A percentile compares a stretch with the other conserved stretches of the same genome.
Conservation (phyloP, 2,888 invertebrate species). For the Drosophila mettleri region DNA sequence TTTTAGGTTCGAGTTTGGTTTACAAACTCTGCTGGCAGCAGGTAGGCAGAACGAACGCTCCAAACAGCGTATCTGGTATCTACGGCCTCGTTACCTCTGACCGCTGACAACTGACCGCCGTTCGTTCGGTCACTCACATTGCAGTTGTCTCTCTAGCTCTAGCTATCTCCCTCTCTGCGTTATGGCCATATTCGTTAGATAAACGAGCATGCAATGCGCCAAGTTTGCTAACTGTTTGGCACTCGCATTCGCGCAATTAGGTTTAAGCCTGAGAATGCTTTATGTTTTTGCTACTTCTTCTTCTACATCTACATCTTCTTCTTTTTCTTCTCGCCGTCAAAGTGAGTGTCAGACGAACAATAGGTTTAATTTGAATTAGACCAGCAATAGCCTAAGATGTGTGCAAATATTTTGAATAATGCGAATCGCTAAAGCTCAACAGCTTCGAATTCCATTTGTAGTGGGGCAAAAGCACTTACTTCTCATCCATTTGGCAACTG, state of each 20-base stretch:
- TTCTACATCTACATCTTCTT: not conserved
- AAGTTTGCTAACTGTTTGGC: slow-evolving; percentile 40
- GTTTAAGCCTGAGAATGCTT: slow-evolving; percentile 10
- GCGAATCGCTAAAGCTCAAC: not conserved
- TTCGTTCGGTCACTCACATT: slow-evolving; percentile 42
- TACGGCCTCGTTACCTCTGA: slow-evolving; percentile 35
- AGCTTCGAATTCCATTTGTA: not conserved
- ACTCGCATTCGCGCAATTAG: slow-evolving; percentile 22
- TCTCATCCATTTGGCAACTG: not conserved
- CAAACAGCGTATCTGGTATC: slow-evolving; percentile 13
- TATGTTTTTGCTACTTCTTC: not conserved
- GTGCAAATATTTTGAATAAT: not conserved
- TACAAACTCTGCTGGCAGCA: slow-evolving; percentile 17
- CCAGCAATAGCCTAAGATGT: not conserved
- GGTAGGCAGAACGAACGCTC: slow-evolving; percentile 23
- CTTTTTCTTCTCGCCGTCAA: not conserved
- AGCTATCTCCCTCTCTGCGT: slow-evolving; percentile 7
- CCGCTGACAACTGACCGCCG: slow-evolving; percentile 30
- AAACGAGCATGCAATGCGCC: slow-evolving; percentile 58
- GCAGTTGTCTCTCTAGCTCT: slow-evolving; percentile 14
- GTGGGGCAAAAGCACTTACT: not conserved
- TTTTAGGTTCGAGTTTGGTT: slow-evolving; percentile 3
- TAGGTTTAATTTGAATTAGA: not conserved
- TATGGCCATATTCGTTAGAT: slow-evolving; percentile 40
- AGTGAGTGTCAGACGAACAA: not conserved